Evolutionary conservation across 2,113 vertebrate species (phyloP).

Genomic region (Strix aluco): DNA sequence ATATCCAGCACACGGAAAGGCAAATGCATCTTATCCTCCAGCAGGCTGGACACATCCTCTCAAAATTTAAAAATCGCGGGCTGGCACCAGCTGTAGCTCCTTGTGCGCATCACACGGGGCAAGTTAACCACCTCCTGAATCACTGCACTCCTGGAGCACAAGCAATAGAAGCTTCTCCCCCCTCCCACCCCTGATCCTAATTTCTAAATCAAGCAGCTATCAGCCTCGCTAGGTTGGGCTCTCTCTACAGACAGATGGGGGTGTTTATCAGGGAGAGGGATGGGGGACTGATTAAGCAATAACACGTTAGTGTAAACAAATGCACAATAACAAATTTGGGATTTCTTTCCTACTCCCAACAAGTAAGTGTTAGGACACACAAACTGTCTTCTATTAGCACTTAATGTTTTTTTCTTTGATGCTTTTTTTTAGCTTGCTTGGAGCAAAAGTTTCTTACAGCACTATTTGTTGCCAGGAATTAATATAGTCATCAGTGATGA

Average conservation of each 20-base stretch:
- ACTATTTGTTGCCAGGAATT: background rate
- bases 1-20: background rate
- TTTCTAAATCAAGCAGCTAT: background rate
- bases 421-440: background rate
- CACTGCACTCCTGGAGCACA: background rate
- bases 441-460: background rate
- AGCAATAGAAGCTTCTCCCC: background rate
- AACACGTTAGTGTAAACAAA: background rate
- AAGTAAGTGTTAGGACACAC: background rate
- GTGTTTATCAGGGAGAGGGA: background rate
- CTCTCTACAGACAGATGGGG: background rate
- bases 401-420: background rate
- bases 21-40: background rate
- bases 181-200: background rate
- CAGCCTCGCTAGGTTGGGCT: background rate
- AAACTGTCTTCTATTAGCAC: background rate
- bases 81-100: background rate
- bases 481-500: background rate
- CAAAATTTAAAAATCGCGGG: background rate
- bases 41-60: background rate
- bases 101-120: background rate
- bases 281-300: background rate
- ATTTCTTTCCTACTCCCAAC: background rate
- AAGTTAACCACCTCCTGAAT: background rate
- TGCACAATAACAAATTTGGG: background rate